phyloP scores from a whole-genome alignment of 1,140 invertebrate genomes.

The Sitodiplosis mosellana region DNA sequence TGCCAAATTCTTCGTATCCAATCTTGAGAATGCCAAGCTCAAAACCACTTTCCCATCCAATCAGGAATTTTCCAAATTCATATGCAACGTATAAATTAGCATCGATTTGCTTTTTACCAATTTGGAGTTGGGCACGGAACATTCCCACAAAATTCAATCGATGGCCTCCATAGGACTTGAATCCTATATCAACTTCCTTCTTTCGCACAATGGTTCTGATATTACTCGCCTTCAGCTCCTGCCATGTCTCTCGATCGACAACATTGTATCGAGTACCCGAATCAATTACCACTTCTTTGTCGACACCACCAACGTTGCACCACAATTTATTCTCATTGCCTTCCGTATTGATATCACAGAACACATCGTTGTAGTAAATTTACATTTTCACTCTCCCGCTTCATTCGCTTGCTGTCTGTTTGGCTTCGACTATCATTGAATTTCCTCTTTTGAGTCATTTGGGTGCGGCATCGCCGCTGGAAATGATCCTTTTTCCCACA shows the following conservation, averaged over 20 bases:
- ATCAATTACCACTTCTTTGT: background rate
- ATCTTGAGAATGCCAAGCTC: no score
- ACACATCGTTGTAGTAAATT: background rate
- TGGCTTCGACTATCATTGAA: no score
- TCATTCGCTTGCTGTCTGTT: no score
- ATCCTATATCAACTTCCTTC: background rate
- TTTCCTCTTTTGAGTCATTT: no score
- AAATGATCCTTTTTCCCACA: background rate
- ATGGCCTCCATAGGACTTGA: constrained; percentile 1
- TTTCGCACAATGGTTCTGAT: background rate
- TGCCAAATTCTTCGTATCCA: no score
- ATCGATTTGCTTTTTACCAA: background rate
- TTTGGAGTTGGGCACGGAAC: background rate
- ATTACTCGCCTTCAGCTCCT: background rate
- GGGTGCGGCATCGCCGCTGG: background rate
- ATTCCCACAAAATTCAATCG: background rate
- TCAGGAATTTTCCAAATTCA: constrained; percentile 2
- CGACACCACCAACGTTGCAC: background rate
- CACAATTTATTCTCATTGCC: background rate
- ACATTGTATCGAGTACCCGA: background rate
- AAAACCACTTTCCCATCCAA: no score
- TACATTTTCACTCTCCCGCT: background rate
- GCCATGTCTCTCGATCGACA: background rate
- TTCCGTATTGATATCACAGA: background rate
- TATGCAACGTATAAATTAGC: constrained; percentile 4